Percentiles rank a stretch among this genome's conserved stretches.
phyloP scores from a whole-genome alignment of 1,140 invertebrate genomes.

The Drosophila melanica region DNA sequence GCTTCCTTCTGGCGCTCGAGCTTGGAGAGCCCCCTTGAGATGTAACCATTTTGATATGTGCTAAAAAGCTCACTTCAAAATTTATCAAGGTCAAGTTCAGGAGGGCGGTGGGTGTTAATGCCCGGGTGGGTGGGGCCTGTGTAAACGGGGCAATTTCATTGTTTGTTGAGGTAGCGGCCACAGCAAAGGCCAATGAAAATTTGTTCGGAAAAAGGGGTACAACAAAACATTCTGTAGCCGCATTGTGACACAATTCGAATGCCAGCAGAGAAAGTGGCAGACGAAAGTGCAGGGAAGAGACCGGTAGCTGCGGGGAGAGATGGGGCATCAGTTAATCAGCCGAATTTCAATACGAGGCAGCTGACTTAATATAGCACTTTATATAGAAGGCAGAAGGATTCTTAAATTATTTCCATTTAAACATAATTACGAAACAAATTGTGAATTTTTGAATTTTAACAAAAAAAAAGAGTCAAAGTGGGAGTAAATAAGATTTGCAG shows the following conservation, averaged over 20 bases:
- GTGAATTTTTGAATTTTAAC: no score
- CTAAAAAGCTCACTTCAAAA: conserved; percentile 79
- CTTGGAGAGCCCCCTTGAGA: conserved; percentile 62
- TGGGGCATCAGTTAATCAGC: no score
- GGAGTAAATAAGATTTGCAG: no score
- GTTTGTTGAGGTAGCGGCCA: conserved; percentile 71
- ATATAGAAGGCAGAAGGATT: no score
- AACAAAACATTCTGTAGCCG: conserved; percentile 41
- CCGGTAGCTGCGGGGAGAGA: no score
- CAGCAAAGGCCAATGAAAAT: conserved; percentile 45
- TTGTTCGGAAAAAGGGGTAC: conserved; percentile 55
- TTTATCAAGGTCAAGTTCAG: conserved; percentile 83
- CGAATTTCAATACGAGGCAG: no score
- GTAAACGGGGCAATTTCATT: conserved; percentile 52
- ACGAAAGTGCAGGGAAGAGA: not conserved
- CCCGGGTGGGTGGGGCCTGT: not conserved
- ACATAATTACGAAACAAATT: no score
- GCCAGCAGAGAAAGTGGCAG: not conserved
- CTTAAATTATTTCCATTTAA: no score
- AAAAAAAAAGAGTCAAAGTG: no score
- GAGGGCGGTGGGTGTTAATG: not conserved
- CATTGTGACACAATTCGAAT: conserved; percentile 57
- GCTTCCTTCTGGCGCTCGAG: not conserved
- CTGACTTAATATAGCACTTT: no score
- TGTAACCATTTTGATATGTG: conserved; percentile 79